Evolutionary conservation across 2,888 invertebrate species (phyloP), one percentile per base, ranked within the genome.

Genomic region (Biston betularia): DNA sequence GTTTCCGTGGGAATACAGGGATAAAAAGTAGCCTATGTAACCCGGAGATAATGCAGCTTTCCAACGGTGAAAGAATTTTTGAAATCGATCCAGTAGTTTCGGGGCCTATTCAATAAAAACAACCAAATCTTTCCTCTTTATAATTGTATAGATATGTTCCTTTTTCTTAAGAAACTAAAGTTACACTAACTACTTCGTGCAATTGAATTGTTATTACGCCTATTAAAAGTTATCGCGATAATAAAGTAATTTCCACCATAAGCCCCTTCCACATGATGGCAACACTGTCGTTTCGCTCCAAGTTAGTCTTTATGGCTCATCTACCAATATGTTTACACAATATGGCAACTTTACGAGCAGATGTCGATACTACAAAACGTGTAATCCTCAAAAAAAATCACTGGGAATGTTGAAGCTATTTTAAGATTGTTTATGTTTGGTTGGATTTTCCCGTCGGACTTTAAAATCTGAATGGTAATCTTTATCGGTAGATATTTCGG

Each of bases 321-420:
- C 77, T 75, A 75, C 75, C 76, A 75, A 79, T 79, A 80, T 84
- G 82, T 83, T 84, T 82, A 81, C 78, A 80, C 79, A 82, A 81
- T 82, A 83, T 79, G 77, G 76, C 66, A 74, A 71, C 74, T 85
- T 86, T 83, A 84, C 77, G 82, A 80, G 73, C 79, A 76, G 75
- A 84, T 82, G 83, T 77, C 84, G 82, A 86, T 85, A 76, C 79
- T 77, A 77, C 54, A 45, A 60, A 59, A 54, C 55, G 58, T 57
- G 50, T 78, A 80, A 80, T 75, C 80, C 78, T 76, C 77, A 68
- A 71, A 70, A 73, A 40, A 66, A 63, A 64, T 12, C 53, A 52
- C 54, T 58, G 64, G 50, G 60, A 71, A 69, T 52, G 52, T 44
- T 55, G 46, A 38, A 56, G 52, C 65, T 74, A 74, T 74, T 74